Base-by-base conservation (phyloP, 2,888 invertebrate species). In the Pandemis heparana region DNA sequence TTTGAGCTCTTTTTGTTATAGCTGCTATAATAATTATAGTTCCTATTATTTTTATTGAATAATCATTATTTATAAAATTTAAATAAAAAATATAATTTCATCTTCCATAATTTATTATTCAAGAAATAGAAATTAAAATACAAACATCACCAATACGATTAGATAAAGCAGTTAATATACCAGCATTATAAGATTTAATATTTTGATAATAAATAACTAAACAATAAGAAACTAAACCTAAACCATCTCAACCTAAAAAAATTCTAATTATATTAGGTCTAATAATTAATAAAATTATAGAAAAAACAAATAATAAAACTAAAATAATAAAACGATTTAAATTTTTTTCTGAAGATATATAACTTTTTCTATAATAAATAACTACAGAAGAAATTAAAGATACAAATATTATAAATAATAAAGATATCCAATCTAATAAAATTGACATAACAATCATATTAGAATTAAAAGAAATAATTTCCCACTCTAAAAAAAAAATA, bases 1-100 rank as follows among this genome's bases (percentile, higher is more conserved):
- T 96, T 89, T 97, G 97, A 84, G 97, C 97, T 79, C 97, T 97
- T 90, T 97, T 97, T 75, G 97, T 97, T 92, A 97, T 95, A 69
- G 95, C 94, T 0, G 96, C 96, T 79, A 95, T 87, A 84, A 92
- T 89, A 77, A 95, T 83, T 81, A 95, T 90, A n/a, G 79, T 9
- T 0, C 85, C 84, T 87, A 95, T 87, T 81, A 95, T 82, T 80
- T 78, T 79, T 85, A 95, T 95, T 74, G 80, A 81, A 78, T 71
- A 88, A 89, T 92, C 89, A 87, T 82, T 87, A 78, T 82, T 84
- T 83, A 95, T 94, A 89, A 95, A 91, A 79, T 94, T 88, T 84
- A 94, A 83, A 91, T 94, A 94, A 95, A 90, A 89, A 87, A 92
- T 88, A 94, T 92, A 95, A 91, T 92, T 94, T 91, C 94, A 95